Evolutionary conservation across 2,797 vertebrate genomes (phyloP), one percentile per base, ranked within the genome.

Genomic region (Rachycentron canadum): DNA sequence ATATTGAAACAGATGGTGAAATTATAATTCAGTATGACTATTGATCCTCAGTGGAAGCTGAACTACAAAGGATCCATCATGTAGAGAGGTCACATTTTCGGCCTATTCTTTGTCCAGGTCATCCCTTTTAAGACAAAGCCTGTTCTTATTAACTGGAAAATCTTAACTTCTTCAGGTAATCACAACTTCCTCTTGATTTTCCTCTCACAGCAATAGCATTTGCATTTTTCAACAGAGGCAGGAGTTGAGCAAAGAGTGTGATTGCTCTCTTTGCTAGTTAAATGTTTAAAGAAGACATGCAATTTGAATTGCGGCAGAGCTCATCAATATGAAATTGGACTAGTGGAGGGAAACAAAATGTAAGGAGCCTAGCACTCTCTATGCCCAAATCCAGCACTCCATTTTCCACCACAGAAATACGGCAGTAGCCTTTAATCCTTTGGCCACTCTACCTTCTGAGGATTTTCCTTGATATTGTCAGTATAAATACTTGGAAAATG

Each of bases 321-420:
- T 95, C 94, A 95, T 96, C 93, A 95, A 95, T 95, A 95, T 94
- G 92, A 95, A 93, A 95, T 94, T 93, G 91, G 90, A 93, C 91
- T 83, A 91, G 86, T 86, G 85, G 84, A 90, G 87, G 86, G 87
- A 88, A 88, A 91, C 91, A 92, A 92, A 92, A 92, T 89, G 85
- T 88, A 86, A 92, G 78, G 84, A 93, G 87, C 63, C 83, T 69
- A 71, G 92, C 88, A 89, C 89, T 91, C 82, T 70, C 66, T 80
- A 74, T 78, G 70, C 83, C 81, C 67, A 91, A 90, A 93, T 90
- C 89, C 80, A 86, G 79, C 79, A 73, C 88, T 94, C 91, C 81
- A 91, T 92, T 95, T 92, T 87, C 81, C 69, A 83, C 60, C 63
- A 64, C 62, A 64, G 57, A 58, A 63, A 89, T 73, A 84, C 79